phyloP scores from a whole-genome alignment of 2,113 vertebrate genomes.

The Leptobrachium leishanense region DNA sequence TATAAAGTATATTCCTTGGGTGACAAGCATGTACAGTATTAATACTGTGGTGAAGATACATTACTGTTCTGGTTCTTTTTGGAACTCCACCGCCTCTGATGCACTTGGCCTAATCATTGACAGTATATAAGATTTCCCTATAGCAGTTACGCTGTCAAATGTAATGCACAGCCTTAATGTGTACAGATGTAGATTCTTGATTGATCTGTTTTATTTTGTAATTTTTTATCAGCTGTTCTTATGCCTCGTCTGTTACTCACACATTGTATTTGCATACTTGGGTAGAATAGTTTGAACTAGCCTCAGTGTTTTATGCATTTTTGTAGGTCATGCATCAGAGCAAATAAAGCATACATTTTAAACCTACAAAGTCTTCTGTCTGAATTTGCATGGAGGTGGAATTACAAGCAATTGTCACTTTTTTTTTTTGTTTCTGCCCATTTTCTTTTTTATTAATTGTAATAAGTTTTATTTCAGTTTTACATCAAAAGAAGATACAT shows the following conservation, averaged over 20 bases:
- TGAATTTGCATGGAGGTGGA: too few relatives aligned
- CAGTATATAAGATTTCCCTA: background rate
- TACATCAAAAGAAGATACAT: too few relatives aligned
- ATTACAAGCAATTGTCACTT: too few relatives aligned
- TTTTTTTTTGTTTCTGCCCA: too few relatives aligned
- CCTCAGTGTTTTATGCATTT: conserved; percentile 26
- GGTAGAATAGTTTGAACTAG: background rate
- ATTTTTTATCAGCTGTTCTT: conserved; percentile 15
- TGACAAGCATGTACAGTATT: too few relatives aligned
- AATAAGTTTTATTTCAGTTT: too few relatives aligned
- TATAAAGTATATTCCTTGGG: too few relatives aligned
- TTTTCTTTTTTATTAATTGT: too few relatives aligned
- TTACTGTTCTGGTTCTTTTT: too few relatives aligned
- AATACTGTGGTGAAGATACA: too few relatives aligned
- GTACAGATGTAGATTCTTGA: conserved; percentile 14
- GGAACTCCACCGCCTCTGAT: background rate
- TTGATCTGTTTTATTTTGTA: conserved; percentile 15
- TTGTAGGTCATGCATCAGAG: conserved; percentile 30
- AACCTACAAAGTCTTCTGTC: background rate
- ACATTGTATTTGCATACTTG: conserved; percentile 37
- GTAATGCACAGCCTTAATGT: conserved; percentile 16
- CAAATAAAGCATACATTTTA: conserved; percentile 38
- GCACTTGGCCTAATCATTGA: background rate
- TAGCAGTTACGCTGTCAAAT: conserved; percentile 12
- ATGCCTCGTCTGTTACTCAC: conserved; percentile 38